Conservation (phyloP, 2,113 vertebrate species). For the Actinemys pallida region DNA sequence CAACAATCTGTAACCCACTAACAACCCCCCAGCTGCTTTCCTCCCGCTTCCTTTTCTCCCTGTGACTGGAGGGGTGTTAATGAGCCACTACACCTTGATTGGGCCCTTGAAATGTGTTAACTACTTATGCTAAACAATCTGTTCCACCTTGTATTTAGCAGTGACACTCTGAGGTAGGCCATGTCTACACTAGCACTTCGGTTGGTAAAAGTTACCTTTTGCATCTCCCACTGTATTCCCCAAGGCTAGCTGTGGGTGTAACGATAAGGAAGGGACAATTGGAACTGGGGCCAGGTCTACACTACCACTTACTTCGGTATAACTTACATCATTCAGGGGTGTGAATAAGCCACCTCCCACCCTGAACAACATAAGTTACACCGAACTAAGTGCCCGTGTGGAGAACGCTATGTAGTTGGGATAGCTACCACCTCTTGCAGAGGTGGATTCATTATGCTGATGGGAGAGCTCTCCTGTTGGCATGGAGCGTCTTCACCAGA, state of each 20-base stretch:
- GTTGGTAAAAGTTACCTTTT: neutral
- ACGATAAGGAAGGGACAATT: neutral
- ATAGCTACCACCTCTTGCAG: neutral
- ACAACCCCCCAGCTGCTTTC: neutral
- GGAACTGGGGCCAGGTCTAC: neutral
- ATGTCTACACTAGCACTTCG: no score
- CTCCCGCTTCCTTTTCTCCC: neutral
- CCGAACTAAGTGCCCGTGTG: neutral
- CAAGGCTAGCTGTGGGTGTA: neutral
- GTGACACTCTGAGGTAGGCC: neutral
- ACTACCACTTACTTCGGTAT: no score
- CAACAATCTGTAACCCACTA: neutral
- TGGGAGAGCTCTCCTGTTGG: neutral
- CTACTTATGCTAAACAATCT: neutral
- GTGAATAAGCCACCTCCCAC: no score
- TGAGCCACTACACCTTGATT: neutral
- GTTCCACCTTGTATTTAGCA: neutral
- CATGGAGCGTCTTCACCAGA: neutral
- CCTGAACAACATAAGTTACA: neutral
- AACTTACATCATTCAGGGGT: no score
- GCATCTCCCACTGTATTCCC: neutral
- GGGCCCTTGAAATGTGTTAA: neutral
- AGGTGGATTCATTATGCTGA: neutral
- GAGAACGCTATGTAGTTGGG: neutral
- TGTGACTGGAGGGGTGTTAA: neutral